A percentile compares a stretch with the other conserved stretches of the same genome.
phyloP scores from a whole-genome alignment of 2,888 invertebrate species.

The Antheraea yamamai region DNA sequence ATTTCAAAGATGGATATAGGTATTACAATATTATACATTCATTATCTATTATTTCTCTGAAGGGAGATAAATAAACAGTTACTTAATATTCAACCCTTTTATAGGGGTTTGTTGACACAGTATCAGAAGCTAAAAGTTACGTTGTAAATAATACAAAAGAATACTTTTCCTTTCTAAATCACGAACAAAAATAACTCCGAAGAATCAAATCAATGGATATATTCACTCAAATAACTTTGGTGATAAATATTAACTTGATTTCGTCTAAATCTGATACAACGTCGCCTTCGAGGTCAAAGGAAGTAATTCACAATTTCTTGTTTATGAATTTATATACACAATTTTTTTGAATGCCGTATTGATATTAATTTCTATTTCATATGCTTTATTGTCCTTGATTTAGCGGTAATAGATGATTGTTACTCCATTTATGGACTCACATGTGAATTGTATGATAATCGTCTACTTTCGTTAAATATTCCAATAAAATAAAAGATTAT shows the following conservation, averaged over 20 bases:
- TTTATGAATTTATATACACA: neutral
- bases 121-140: neutral
- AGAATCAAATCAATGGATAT: conserved; percentile 6
- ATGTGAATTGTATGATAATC: no score
- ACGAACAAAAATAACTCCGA: neutral
- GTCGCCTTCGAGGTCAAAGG: neutral
- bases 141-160: conserved; percentile 1
- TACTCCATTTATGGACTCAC: no score
- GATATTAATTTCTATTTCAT: no score
- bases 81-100: neutral
- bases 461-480: no score
- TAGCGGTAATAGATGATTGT: no score
- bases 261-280: neutral
- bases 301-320: neutral
- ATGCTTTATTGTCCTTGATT: no score
- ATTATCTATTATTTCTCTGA: neutral
- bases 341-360: no score
- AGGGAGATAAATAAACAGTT: neutral
- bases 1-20: neutral
- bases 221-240: neutral
- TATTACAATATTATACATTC: neutral
- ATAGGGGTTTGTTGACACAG: neutral
- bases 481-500: no score
- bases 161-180: neutral
- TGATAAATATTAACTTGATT: conserved; percentile 9